Conservation (phyloP, 2,797 vertebrate species). For the Gymnocypris eckloni region DNA sequence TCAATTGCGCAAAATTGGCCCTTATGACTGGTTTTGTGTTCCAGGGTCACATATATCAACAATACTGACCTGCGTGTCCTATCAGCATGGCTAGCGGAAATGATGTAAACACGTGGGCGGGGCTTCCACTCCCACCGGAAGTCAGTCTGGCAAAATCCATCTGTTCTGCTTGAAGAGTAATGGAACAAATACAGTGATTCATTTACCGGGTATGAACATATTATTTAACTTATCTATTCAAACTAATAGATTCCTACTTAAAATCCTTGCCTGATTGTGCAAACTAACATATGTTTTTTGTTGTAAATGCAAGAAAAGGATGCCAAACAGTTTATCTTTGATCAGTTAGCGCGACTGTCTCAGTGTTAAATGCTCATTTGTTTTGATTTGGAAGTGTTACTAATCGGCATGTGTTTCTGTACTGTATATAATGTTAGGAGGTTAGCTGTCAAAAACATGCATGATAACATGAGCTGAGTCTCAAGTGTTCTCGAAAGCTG, state of each 20-base stretch:
- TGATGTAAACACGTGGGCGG: background rate
- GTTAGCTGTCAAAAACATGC: conserved; percentile 28
- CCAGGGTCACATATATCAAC: too few relatives aligned
- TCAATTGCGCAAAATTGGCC: too few relatives aligned
- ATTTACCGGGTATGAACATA: conserved; percentile 11
- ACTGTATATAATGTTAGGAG: background rate
- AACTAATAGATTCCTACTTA: background rate
- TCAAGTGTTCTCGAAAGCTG: too few relatives aligned
- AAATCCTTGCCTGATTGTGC: background rate
- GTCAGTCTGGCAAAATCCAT: background rate
- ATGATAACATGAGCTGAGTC: background rate
- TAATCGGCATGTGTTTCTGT: too few relatives aligned
- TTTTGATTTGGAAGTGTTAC: background rate
- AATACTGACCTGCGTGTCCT: background rate
- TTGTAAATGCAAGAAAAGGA: background rate
- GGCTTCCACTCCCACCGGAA: conserved; percentile 7
- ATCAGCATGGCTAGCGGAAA: background rate
- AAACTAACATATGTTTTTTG: background rate
- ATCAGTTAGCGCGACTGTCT: background rate
- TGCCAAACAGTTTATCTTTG: background rate
- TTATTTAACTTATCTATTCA: background rate
- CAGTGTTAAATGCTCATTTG: too few relatives aligned
- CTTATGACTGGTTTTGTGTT: too few relatives aligned
- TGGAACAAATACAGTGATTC: conserved; percentile 25
- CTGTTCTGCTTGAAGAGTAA: background rate